phyloP scores from a whole-genome alignment of 2,888 invertebrate genomes.

The Malthinus flaveolus region DNA sequence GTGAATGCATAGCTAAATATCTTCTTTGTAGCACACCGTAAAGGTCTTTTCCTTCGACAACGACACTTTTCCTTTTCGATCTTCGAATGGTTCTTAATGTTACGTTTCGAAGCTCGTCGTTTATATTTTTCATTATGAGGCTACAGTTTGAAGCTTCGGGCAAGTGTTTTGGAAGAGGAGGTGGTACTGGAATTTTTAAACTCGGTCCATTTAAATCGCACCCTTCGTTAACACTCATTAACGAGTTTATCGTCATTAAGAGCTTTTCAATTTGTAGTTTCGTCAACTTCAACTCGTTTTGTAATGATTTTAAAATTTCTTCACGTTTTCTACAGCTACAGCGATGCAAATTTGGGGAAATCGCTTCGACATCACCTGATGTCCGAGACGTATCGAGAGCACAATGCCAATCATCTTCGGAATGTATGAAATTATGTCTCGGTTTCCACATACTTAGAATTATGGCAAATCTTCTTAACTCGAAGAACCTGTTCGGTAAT shows the following conservation, averaged over 20 bases:
- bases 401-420: slow-evolving; percentile 15
- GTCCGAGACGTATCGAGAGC: slow-evolving; percentile 15
- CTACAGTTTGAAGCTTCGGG: too few relatives aligned
- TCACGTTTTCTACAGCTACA: not conserved
- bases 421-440: slow-evolving; percentile 14
- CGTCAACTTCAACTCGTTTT: not conserved
- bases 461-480: slow-evolving; percentile 11
- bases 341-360: not conserved
- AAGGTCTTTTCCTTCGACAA: not conserved
- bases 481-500: slow-evolving; percentile 30
- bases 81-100: not conserved
- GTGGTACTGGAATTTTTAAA: not conserved
- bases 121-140: not conserved
- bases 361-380: not conserved
- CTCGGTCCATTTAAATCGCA: too few relatives aligned
- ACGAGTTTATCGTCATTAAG: too few relatives aligned
- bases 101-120: not conserved
- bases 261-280: not conserved
- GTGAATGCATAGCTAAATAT: slow-evolving; percentile 2
- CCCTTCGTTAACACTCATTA: too few relatives aligned
- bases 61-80: not conserved
- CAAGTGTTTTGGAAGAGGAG: not conserved
- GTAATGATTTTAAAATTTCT: not conserved
- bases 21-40: not conserved
- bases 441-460: slow-evolving; percentile 15